A percentile compares a stretch with the other conserved stretches of the same genome.
Evolutionary conservation across 2,113 vertebrate species (phyloP).

Genomic region (Pavo muticus): DNA sequence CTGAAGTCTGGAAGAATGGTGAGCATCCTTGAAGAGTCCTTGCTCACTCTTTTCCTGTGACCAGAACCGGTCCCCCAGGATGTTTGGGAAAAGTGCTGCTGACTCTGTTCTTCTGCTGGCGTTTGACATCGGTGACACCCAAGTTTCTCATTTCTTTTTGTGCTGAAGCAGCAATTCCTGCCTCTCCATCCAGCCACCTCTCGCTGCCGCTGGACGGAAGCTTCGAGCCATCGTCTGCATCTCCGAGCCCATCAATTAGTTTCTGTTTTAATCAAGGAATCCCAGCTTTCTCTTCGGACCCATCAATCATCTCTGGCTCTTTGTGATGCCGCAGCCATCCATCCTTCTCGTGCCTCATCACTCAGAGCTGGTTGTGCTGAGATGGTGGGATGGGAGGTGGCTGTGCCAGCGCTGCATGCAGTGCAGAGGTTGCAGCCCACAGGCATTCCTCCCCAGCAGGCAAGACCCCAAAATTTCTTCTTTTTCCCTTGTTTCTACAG

Average conservation of each 20-base stretch:
- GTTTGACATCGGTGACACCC: not conserved
- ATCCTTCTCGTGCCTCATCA: constrained; percentile 37
- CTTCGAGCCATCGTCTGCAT: not conserved
- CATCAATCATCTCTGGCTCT: not conserved
- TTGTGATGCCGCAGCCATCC: not conserved
- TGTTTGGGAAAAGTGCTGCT: not conserved
- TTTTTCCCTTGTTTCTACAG: not conserved
- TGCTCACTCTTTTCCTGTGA: accelerated
- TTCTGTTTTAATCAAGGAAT: constrained; percentile 31
- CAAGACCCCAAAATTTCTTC: not conserved
- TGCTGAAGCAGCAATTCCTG: not conserved
- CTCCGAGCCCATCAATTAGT: constrained; percentile 41
- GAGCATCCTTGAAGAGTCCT: not conserved
- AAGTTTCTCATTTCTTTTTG: not conserved
- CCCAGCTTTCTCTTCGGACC: not conserved
- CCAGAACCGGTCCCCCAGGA: not conserved
- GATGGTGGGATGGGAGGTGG: not conserved
- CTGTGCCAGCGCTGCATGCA: not conserved
- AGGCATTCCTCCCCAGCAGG: not conserved
- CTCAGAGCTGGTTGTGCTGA: not conserved
- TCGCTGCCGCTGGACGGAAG: not conserved
- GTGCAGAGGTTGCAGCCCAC: not conserved
- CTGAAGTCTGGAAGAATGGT: not conserved
- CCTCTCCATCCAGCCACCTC: not conserved
- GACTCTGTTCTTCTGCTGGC: not conserved